Conservation (phyloP, 1,140 invertebrate species). For the Chionoecetes opilio region DNA sequence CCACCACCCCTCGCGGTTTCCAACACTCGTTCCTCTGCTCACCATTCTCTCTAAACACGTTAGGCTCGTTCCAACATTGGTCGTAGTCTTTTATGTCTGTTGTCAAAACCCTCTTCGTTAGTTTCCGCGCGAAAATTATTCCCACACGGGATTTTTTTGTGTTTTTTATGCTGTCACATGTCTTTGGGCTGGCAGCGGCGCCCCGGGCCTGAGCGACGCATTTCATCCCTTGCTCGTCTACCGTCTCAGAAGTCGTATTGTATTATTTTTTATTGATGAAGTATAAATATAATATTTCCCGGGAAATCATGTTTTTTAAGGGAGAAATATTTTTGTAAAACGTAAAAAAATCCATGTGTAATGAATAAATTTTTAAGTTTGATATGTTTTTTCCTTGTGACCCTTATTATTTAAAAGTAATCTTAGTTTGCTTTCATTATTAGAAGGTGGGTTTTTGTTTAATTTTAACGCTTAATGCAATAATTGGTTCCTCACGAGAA, state of each 20-base stretch:
- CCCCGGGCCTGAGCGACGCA: not conserved
- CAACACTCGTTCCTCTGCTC: slow-evolving; percentile 25
- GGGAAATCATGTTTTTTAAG: slow-evolving; percentile 62
- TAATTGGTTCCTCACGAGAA: too few species aligned
- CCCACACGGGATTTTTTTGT: not conserved
- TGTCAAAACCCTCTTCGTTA: not conserved
- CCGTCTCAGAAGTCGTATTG: slow-evolving; percentile 44
- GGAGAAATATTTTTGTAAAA: slow-evolving; percentile 72
- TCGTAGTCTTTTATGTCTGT: slow-evolving; percentile 2
- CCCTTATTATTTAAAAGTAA: not conserved
- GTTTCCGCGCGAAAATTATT: slow-evolving; percentile 8
- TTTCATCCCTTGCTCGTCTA: not conserved
- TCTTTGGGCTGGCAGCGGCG: not conserved
- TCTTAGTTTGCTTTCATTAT: not conserved
- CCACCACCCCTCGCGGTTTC: too few species aligned
- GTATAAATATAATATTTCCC: slow-evolving; percentile 33
- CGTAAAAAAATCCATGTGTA: slow-evolving; percentile 54
- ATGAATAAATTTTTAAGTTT: slow-evolving; percentile 67
- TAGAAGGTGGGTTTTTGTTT: too few species aligned
- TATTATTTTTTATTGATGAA: slow-evolving; percentile 27
- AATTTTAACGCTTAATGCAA: too few species aligned
- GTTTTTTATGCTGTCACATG: not conserved
- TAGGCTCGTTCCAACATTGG: slow-evolving; percentile 16
- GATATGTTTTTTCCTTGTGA: not conserved
- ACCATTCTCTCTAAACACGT: not conserved